Evolutionary conservation across 2,888 invertebrate genomes (phyloP).

Genomic region (Drosophila suboccidentalis): DNA sequence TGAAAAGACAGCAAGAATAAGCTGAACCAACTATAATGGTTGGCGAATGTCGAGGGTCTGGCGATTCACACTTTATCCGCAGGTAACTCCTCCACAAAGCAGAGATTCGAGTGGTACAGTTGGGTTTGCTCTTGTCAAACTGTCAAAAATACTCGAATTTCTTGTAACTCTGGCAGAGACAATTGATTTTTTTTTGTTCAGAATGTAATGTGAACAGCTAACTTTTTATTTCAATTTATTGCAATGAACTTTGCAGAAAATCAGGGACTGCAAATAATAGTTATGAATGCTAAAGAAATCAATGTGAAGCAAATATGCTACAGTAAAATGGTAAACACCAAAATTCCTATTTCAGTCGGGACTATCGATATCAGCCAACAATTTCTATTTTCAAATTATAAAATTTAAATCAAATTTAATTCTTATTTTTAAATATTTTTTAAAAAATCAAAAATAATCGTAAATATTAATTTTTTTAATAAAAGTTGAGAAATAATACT

Average conservation of each 20-base stretch:
- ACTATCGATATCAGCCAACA: too few relatives aligned
- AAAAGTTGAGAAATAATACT: too few relatives aligned
- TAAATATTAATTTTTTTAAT: too few relatives aligned
- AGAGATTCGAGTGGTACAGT: slow-evolving; percentile 11
- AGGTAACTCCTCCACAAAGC: slow-evolving; percentile 54
- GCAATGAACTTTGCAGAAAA: slow-evolving; percentile 9
- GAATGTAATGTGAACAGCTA: slow-evolving; percentile 17
- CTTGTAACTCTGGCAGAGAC: slow-evolving; percentile 40
- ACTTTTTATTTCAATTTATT: slow-evolving; percentile 32
- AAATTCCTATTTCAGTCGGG: too few relatives aligned
- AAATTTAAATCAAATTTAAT: too few relatives aligned
- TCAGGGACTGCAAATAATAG: too few relatives aligned
- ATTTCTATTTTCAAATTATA: too few relatives aligned
- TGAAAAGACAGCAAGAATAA: slow-evolving; percentile 7
- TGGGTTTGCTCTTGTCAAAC: slow-evolving; percentile 39
- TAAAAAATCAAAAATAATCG: too few relatives aligned
- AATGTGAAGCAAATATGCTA: too few relatives aligned
- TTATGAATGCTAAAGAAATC: too few relatives aligned
- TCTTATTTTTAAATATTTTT: too few relatives aligned
- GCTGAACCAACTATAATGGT: slow-evolving; percentile 16
- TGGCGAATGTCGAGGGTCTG: slow-evolving; percentile 28
- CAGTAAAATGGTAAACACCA: too few relatives aligned
- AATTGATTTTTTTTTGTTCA: slow-evolving; percentile 31
- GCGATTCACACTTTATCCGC: slow-evolving; percentile 44
- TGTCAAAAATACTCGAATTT: slow-evolving; percentile 35